Base-by-base conservation (phyloP, 2,797 vertebrate genomes). In the Tenualosa ilisha region DNA sequence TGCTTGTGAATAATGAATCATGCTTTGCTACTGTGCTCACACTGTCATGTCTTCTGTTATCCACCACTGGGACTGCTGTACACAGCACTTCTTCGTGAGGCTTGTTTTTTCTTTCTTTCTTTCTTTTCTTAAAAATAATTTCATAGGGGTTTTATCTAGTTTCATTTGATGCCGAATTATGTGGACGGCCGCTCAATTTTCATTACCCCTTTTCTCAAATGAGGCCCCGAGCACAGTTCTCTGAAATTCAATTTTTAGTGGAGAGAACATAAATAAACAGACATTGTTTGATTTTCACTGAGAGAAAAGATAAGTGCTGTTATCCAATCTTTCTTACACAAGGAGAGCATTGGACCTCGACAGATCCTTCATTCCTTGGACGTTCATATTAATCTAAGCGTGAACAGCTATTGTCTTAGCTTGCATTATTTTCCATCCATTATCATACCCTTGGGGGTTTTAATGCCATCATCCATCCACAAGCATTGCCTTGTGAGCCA, bases 1-100 rank as follows among this genome's bases (percentile, higher is more conserved):
- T 88, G 43, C 86, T 91, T 88, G 84, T 86, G 89, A 87, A 88
- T 91, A 90, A 92, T 89, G 86, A 91, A 87, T 92, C 86, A 89
- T 54, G 15, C 86, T 24, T 88, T 81, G 86, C 87, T 91, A 90
- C 84, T 85, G 84, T 88, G 91, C 88, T 89, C 87, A 86, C 89
- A 83, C 86, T 40, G 82, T 89, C 51, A 51, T 49, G 3, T 40
- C 68, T 79, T 86, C 87, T 88, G 72, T 79, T 40, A 43, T 17
- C 37, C 43, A 20, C 17, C 6, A 43, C 72, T 79, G 72, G 40
- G 72, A 46, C 72, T 17, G 22, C 37, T 79, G 40, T 46, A 79
- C 40, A 46, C 24, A 75, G 31, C 68, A 37, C 13, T 75, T 37
- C 37, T 43, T 31, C 13, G 13, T 20, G 68, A 75, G 31, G 12